Evolutionary conservation across 2,113 vertebrate genomes (phyloP).

Genomic region (Nothoprocta perdicaria): DNA sequence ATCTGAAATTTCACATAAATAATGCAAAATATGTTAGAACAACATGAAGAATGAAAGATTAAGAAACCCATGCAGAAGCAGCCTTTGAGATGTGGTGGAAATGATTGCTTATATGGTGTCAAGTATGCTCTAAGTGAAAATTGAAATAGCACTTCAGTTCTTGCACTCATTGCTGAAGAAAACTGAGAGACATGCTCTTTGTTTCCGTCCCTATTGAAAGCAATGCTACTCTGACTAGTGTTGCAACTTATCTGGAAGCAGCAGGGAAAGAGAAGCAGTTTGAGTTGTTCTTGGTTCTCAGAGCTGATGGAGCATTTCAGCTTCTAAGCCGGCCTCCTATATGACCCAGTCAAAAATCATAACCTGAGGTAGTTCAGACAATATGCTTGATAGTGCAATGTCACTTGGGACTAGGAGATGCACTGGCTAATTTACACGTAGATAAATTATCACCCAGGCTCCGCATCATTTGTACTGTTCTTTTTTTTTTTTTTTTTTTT

Average conservation of each 20-base stretch:
- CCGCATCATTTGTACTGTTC: no score
- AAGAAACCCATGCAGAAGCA: not conserved
- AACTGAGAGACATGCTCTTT: not conserved
- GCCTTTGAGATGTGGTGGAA: not conserved
- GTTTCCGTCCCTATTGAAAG: not conserved
- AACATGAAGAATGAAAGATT: not conserved
- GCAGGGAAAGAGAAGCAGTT: no score
- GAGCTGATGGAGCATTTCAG: no score
- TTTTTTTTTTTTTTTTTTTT: not conserved
- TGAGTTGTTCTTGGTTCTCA: no score
- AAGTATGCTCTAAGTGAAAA: not conserved
- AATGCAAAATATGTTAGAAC: not conserved
- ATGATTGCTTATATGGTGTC: not conserved
- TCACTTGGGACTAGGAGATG: not conserved
- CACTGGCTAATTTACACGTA: not conserved
- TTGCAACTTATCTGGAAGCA: not conserved
- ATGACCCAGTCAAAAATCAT: not conserved
- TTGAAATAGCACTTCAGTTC: not conserved
- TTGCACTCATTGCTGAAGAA: not conserved
- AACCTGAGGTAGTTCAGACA: not conserved
- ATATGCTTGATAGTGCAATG: not conserved
- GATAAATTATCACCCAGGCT: not conserved
- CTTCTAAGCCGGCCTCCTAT: not conserved
- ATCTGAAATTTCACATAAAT: not conserved
- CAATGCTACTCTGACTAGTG: no score